phyloP scores from a whole-genome alignment of 1,140 invertebrate genomes.

The Penaeus japonicus region DNA sequence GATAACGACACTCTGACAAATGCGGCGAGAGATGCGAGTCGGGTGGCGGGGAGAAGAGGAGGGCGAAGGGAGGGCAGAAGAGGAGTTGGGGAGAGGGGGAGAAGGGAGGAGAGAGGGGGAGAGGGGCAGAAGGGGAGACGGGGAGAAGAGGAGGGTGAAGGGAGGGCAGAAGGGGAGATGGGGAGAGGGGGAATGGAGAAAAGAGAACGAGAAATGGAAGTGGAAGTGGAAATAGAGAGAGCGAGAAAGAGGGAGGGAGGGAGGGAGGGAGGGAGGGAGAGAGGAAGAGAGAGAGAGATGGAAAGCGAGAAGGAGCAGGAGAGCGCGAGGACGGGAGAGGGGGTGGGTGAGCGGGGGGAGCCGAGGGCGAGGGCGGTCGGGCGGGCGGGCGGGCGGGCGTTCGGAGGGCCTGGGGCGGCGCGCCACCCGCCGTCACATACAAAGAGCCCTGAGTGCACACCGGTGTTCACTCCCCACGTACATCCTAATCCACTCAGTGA shows the following conservation, averaged over 20 bases:
- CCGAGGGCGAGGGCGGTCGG: not conserved
- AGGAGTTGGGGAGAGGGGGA: no score
- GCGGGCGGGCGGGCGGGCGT: not conserved
- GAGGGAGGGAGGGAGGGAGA: not conserved
- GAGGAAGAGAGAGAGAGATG: not conserved
- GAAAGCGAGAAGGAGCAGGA: not conserved
- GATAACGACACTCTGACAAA: no score
- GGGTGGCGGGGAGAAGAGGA: no score
- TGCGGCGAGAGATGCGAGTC: no score
- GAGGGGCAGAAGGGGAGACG: no score
- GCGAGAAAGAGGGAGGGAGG: not conserved
- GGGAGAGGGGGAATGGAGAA: no score
- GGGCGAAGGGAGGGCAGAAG: no score
- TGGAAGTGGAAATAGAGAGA: not conserved
- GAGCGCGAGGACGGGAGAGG: not conserved
- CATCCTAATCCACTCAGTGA: constrained; percentile 36
- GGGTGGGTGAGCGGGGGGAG: not conserved
- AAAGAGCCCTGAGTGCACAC: constrained; percentile 29
- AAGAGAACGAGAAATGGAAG: no score
- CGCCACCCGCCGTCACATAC: constrained; percentile 11
- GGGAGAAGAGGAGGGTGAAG: no score
- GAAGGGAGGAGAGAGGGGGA: no score
- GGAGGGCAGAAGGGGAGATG: no score
- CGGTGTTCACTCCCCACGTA: constrained; percentile 23
- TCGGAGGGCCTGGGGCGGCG: not conserved